Evolutionary conservation across 1,140 invertebrate genomes (phyloP).

Genomic region (Uloborus diversus): DNA sequence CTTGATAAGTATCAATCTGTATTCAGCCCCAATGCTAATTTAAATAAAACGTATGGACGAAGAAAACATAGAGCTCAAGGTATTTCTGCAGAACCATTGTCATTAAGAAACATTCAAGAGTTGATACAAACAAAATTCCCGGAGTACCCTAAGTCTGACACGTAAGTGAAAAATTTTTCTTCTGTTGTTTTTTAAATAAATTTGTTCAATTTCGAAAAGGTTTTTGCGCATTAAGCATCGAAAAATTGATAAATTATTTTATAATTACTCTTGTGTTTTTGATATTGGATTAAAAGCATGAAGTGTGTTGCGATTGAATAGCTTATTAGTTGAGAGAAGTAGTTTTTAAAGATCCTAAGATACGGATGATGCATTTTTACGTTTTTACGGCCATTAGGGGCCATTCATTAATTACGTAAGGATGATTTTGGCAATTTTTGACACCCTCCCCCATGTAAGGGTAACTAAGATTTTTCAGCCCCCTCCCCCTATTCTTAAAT

Average conservation of each 20-base stretch:
- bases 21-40: constrained; percentile 63
- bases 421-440: no score
- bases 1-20: constrained; percentile 94
- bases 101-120: constrained; percentile 72
- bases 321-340: no score
- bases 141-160: constrained; percentile 82
- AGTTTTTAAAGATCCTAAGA: no score
- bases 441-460: no score
- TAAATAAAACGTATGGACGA: constrained; percentile 62
- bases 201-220: neutral
- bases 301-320: no score
- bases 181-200: neutral
- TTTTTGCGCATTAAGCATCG: neutral
- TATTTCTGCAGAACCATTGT: constrained; percentile 89
- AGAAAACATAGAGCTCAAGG: constrained; percentile 69
- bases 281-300: no score
- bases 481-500: no score
- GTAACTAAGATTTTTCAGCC: no score
- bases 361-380: no score
- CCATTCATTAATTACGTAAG: no score
- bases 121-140: constrained; percentile 76
- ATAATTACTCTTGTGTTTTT: no score
- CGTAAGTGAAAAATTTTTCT: constrained; percentile 69
- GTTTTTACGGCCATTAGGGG: no score
- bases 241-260: neutral